Evolutionary conservation across 1,140 invertebrate species (phyloP), one percentile per base, ranked within the genome.

Genomic region (Bombus breviceps): DNA sequence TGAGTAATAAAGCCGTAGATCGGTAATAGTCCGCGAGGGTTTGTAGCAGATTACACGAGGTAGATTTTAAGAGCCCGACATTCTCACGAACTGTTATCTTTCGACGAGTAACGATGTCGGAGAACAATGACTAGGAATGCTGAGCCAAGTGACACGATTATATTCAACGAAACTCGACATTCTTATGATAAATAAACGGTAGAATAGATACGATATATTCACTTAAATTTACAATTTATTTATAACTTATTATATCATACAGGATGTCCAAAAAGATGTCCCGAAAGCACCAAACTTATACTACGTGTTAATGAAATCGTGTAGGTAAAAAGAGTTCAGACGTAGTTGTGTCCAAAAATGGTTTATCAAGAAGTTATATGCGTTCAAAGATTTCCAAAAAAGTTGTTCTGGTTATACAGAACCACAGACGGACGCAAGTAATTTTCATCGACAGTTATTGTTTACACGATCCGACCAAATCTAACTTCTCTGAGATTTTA

Each of bases 31-130:
- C 62, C 32, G 34, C 34, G 81, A 66, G 8, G 57, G 8, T 68
- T 64, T 34, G 34, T 68, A 34, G 28, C 62, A 28, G 73, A 77
- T 83, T 77, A 83, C 66, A 76, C 62, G 62, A 41, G 57, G 12
- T 13, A 10, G 81, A 75, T 83, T 83, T 83, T 83, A 83, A 83
- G 72, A 76, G 69, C 66, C 69, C 75, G 82, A 85, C 76, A 81
- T 85, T 88, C 77, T 88, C 86, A 88, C 77, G 82, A 77, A 89
- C 76, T 81, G 57, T 88, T 87, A 80, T 89, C 71, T 80, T 77
- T 64, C 62, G 41, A 59, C 37, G 13, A 34, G 32, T 71, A 64
- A 84, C 18, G 25, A 62, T 32, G 47, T 34, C 13, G 5, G 25
- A n/a, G 34, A 80, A 80, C 66, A 80, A 80, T 80, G 12, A 53